Percentiles rank a stretch among this genome's conserved stretches.
Evolutionary conservation across 92 coral and sea anemone species (phyloP).

Genomic region (Zoanthus gigantus): DNA sequence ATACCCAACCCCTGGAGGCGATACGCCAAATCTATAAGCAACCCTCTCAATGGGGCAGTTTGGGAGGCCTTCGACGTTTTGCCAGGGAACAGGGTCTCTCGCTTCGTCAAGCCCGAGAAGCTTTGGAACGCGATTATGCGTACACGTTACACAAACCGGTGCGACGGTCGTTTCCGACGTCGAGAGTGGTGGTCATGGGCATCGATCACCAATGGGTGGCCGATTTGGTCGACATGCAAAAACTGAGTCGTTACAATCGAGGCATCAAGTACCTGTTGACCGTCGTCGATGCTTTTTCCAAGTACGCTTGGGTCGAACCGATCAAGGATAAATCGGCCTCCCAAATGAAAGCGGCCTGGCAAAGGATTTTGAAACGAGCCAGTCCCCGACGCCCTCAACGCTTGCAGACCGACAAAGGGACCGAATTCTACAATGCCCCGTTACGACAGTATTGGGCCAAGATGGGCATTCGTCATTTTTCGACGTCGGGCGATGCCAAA

Average conservation of each 20-base stretch:
- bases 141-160: constrained; percentile 39
- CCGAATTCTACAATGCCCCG: not conserved
- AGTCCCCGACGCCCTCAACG: not conserved
- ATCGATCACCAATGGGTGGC: not conserved
- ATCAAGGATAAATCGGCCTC: not conserved
- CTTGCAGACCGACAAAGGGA: not conserved
- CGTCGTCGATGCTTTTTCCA: constrained; percentile 32
- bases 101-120: not conserved
- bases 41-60: constrained; percentile 28
- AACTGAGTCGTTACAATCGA: constrained; percentile 23
- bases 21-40: constrained; percentile 24
- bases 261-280: constrained; percentile 32
- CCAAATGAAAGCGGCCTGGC: not conserved
- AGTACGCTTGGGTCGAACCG: constrained; percentile 28
- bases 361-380: not conserved
- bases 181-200: constrained; percentile 17
- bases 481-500: not conserved
- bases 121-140: constrained; percentile 19
- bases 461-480: not conserved
- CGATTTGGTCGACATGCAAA: constrained; percentile 13
- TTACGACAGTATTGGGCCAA: not conserved
- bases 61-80: constrained; percentile 30
- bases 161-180: constrained; percentile 3
- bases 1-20: constrained; percentile 6
- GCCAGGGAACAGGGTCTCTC: not conserved